Evolutionary conservation across 2,888 invertebrate genomes (phyloP).

Genomic region (Stenichneumon culpator): DNA sequence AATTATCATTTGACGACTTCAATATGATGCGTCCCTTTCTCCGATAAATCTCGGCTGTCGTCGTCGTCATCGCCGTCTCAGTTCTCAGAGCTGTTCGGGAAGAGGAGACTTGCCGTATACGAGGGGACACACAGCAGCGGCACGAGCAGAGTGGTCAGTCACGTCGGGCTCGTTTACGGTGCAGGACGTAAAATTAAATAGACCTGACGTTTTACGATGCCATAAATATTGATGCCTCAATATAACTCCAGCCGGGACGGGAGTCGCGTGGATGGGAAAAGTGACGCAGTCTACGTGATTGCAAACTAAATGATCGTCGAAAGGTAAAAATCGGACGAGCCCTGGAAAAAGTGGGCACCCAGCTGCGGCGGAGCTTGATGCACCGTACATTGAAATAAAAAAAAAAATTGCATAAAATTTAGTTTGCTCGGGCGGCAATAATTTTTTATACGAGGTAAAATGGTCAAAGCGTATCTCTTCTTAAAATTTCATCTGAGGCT

Average conservation of each 20-base stretch:
- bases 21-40: constrained; percentile 14
- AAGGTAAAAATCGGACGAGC: background rate
- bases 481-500: background rate
- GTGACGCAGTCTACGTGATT: constrained; percentile 8
- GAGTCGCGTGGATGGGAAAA: constrained; percentile 22
- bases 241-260: constrained; percentile 52
- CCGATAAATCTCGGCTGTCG: constrained; percentile 35
- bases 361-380: background rate
- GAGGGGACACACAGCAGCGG: constrained; percentile 17
- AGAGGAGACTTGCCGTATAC: background rate
- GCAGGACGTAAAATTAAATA: constrained; percentile 74
- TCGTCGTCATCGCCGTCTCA: constrained; percentile 32
- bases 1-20: background rate
- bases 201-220: constrained; percentile 71
- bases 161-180: constrained; percentile 67
- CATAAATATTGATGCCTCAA: constrained; percentile 74
- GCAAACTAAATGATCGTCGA: constrained; percentile 14
- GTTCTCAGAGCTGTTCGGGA: background rate
- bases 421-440: background rate
- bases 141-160: constrained; percentile 26
- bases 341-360: background rate
- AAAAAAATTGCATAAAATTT: background rate
- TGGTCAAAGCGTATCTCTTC: background rate
- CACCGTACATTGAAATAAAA: background rate
- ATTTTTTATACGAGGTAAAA: background rate